phyloP scores from a whole-genome alignment of 2,113 vertebrate species.

The Heterotis niloticus region DNA sequence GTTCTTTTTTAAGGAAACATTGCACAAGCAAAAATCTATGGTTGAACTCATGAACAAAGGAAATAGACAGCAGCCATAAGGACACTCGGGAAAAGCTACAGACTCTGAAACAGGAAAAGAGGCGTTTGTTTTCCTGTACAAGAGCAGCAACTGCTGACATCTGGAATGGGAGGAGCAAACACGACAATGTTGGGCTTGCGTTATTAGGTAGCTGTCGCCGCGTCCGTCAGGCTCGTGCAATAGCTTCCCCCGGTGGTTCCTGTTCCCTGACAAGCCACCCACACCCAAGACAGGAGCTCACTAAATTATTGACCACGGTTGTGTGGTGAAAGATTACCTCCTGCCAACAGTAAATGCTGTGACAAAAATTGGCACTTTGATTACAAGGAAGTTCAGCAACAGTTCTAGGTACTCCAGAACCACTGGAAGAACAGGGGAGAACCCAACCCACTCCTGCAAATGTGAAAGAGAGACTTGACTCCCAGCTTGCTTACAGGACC shows the following conservation, averaged over 20 bases:
- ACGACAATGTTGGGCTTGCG: not conserved
- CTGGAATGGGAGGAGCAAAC: not conserved
- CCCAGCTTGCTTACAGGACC: no score
- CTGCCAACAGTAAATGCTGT: slow-evolving; percentile 49
- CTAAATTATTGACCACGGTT: slow-evolving; percentile 57
- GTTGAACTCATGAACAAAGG: slow-evolving; percentile 17
- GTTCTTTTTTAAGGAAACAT: no score
- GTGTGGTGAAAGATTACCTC: slow-evolving; percentile 52
- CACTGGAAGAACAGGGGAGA: not conserved
- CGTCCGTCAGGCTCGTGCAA: not conserved
- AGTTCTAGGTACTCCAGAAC: slow-evolving; percentile 31
- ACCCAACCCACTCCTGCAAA: not conserved
- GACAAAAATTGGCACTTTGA: slow-evolving; percentile 32
- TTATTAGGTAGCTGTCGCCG: slow-evolving; percentile 28
- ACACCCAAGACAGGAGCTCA: slow-evolving; percentile 57
- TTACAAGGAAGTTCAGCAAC: slow-evolving; percentile 40
- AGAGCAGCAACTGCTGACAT: not conserved
- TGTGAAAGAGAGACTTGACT: no score
- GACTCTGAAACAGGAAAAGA: not conserved
- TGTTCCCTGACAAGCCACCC: slow-evolving; percentile 42
- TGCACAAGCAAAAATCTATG: not conserved
- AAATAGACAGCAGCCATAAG: not conserved
- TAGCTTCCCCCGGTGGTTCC: slow-evolving; percentile 39
- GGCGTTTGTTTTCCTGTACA: not conserved
- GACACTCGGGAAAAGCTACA: not conserved